A percentile compares a stretch with the other conserved stretches of the same genome.
Conservation (phyloP, 2,113 vertebrate genomes). For the Strix uralensis region DNA sequence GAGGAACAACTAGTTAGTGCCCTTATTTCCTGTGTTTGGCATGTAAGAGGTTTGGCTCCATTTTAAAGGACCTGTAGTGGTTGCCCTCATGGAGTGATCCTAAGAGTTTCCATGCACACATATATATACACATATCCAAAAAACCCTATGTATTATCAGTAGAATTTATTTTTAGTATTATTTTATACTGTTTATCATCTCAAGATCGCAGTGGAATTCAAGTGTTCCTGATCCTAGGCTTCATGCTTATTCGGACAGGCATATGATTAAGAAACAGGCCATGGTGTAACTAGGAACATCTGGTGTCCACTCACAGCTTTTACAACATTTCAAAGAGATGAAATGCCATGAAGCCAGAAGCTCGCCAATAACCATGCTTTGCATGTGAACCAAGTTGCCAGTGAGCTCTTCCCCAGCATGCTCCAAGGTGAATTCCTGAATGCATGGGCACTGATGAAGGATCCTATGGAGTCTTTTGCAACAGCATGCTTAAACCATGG, state of each 20-base stretch:
- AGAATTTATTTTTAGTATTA: neutral
- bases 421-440: neutral
- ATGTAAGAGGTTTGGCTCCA: neutral
- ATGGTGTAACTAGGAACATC: neutral
- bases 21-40: neutral
- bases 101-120: neutral
- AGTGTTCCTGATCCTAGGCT: neutral
- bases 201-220: neutral
- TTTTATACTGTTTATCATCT: neutral
- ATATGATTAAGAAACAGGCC: neutral
- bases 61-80: neutral
- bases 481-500: neutral
- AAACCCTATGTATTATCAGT: fast-evolving
- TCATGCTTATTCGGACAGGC: neutral
- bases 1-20: neutral
- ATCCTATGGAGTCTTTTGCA: neutral
- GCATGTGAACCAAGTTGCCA: neutral
- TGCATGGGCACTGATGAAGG: neutral
- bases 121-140: neutral
- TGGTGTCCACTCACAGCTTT: neutral
- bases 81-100: neutral
- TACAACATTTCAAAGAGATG: neutral
- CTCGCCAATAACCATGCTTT: neutral
- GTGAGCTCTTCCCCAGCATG: neutral
- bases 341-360: neutral